phyloP scores from a whole-genome alignment of 2,797 vertebrate genomes.

The Sciaenops ocellatus region DNA sequence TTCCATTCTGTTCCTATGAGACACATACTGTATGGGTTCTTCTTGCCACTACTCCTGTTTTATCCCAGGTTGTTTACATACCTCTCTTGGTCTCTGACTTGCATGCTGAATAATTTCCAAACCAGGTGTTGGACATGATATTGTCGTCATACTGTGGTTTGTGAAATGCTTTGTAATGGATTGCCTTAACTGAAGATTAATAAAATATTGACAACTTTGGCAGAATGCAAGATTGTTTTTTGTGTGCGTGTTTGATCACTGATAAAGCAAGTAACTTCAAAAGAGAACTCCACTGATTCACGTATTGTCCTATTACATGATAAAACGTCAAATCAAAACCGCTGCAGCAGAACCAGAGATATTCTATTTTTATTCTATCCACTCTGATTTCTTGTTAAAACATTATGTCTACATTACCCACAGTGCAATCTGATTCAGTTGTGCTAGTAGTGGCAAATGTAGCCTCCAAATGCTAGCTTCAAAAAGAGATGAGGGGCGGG shows the following conservation, averaged over 20 bases:
- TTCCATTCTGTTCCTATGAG: constrained; percentile 64
- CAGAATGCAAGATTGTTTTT: constrained; percentile 63
- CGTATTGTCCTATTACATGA: too few species aligned
- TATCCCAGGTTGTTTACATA: constrained; percentile 83
- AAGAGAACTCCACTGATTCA: not conserved
- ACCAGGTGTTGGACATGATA: constrained; percentile 84
- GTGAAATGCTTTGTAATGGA: constrained; percentile 90
- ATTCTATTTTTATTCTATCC: not conserved
- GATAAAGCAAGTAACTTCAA: not conserved
- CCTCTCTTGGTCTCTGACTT: constrained; percentile 84
- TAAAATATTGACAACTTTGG: constrained; percentile 85
- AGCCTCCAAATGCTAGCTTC: too few species aligned
- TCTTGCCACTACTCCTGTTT: constrained; percentile 74
- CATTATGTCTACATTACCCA: not conserved
- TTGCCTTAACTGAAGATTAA: constrained; percentile 88
- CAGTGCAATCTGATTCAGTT: too few species aligned
- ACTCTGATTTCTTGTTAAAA: not conserved
- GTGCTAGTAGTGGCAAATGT: too few species aligned
- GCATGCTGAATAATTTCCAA: constrained; percentile 88
- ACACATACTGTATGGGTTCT: constrained; percentile 73
- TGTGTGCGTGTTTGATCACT: constrained; percentile 47
- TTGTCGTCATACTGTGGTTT: constrained; percentile 86
- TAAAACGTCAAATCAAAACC: too few species aligned
- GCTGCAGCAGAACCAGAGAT: not conserved
- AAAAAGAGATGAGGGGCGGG: too few species aligned